Percentiles rank a stretch among this genome's conserved stretches.
Conservation (phyloP, 2,113 vertebrate species). For the Onychostoma macrolepis region DNA sequence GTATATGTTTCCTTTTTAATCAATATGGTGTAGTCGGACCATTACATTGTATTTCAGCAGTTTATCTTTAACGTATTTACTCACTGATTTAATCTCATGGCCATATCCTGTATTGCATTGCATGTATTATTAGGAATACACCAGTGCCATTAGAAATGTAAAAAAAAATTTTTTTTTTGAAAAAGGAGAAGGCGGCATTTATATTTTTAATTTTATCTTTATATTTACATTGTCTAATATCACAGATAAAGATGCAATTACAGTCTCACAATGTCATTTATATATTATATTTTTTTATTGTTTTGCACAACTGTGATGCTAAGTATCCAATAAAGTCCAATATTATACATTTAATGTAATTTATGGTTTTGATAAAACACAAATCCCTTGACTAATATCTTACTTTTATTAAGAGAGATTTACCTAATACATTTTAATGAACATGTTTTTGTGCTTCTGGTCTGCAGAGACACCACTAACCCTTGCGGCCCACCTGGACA, state of each 20-base stretch:
- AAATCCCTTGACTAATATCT: neutral
- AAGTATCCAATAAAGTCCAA: neutral
- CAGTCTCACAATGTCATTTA: neutral
- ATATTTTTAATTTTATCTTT: neutral
- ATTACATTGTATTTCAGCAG: neutral
- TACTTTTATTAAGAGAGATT: conserved; percentile 1
- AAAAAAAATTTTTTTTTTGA: too few relatives aligned
- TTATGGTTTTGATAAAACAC: neutral
- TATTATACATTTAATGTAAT: neutral
- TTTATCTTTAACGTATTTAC: neutral
- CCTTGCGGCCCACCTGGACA: conserved; percentile 80
- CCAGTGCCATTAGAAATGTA: neutral
- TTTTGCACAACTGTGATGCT: neutral
- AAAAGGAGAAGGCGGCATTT: neutral
- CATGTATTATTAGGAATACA: neutral
- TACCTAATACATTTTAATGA: neutral
- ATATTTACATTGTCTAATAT: neutral
- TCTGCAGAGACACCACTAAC: conserved; percentile 83
- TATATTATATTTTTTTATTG: neutral
- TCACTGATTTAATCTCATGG: neutral
- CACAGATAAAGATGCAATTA: neutral
- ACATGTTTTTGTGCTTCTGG: neutral
- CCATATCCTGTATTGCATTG: neutral
- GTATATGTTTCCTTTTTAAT: neutral
- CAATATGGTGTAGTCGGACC: neutral